These are phyloP conservation scores for Monoplex corrugatus DNA, from an alignment of 2,888 invertebrate genomes.

Conservation along the genomic window DNA sequence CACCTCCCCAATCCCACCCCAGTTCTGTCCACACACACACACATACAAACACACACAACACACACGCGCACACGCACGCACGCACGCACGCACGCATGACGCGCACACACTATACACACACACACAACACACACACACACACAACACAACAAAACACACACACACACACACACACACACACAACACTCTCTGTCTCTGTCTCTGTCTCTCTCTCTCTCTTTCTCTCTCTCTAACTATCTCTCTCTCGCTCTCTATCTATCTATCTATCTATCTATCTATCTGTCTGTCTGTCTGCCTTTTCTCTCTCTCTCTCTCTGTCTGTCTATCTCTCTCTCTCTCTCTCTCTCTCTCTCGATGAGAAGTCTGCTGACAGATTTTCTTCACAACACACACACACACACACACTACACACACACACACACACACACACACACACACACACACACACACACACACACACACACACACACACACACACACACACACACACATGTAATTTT, in stretches of 20 bases:
- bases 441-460: conserved; percentile 20
- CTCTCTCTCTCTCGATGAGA: too few relatives aligned
- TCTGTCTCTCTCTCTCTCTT: too few relatives aligned
- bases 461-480: background rate
- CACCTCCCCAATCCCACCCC: background rate
- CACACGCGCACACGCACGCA: conserved; percentile 7
- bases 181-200: too few relatives aligned
- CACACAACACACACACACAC: background rate
- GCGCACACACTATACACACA: background rate
- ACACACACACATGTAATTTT: background rate
- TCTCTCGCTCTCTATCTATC: too few relatives aligned
- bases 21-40: too few relatives aligned
- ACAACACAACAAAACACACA: background rate
- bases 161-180: conserved; percentile 22
- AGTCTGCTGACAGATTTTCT: too few relatives aligned
- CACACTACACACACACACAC: conserved; percentile 7
- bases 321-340: too few relatives aligned
- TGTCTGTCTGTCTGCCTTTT: too few relatives aligned
- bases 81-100: conserved; percentile 10
- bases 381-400: conserved; percentile 4
- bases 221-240: too few relatives aligned
- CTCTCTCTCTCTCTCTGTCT: too few relatives aligned
- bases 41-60: background rate
- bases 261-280: too few relatives aligned
- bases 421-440: conserved; percentile 29